These are phyloP conservation scores for Cygnus olor DNA, from an alignment of 2,797 vertebrate genomes.

Conservation along the genomic window DNA sequence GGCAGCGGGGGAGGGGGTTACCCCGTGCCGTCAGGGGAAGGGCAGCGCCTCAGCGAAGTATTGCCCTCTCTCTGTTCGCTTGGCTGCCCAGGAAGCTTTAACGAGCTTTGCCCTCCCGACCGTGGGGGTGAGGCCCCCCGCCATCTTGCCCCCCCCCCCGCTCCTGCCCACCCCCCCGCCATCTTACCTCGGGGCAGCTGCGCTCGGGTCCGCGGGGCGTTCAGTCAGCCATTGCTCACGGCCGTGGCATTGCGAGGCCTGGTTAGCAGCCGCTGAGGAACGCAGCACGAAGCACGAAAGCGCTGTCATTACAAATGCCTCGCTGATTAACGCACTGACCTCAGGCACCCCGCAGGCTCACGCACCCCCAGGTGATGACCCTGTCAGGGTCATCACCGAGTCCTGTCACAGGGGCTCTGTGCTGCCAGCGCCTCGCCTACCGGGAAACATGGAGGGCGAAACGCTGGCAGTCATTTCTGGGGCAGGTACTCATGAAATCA, in stretches of 20 bases:
- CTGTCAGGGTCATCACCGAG: background rate
- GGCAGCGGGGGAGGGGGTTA: fast-evolving
- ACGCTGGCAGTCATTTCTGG: background rate
- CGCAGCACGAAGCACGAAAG: background rate
- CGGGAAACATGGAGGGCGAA: background rate
- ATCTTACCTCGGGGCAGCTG: background rate
- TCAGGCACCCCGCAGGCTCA: background rate
- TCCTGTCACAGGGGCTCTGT: background rate
- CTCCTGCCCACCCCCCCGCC: background rate
- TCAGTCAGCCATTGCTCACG: background rate
- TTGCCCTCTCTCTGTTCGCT: fast-evolving
- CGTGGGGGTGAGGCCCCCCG: too few relatives aligned
- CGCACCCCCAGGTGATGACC: background rate
- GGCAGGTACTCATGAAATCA: background rate
- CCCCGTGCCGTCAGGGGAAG: fast-evolving
- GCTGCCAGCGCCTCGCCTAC: background rate
- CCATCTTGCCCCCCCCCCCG: background rate
- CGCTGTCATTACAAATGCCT: background rate
- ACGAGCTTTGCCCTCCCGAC: background rate
- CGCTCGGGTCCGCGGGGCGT: fast-evolving
- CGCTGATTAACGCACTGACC: background rate
- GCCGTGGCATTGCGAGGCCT: background rate
- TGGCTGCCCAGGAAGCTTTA: background rate
- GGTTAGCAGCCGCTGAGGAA: background rate
- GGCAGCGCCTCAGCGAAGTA: fast-evolving